Conservation (phyloP, 2,113 vertebrate genomes). For the Coregonus clupeaformis region DNA sequence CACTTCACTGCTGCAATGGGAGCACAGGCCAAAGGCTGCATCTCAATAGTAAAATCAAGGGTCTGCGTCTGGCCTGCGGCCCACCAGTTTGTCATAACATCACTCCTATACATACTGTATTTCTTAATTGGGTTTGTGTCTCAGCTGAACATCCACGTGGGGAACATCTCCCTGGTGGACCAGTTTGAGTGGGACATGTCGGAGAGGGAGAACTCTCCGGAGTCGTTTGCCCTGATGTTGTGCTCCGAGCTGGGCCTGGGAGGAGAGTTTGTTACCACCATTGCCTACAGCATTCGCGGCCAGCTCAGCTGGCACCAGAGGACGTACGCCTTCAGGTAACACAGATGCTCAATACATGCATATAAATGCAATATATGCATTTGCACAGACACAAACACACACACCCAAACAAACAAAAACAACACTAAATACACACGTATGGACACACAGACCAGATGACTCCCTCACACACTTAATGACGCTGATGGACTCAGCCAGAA, state of each 20-base stretch:
- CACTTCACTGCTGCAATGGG: too few species aligned
- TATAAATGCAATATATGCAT: too few species aligned
- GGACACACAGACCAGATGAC: too few species aligned
- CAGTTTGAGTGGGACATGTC: conserved; percentile 99
- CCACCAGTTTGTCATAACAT: neutral
- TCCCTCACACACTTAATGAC: neutral
- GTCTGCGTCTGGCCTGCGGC: too few species aligned
- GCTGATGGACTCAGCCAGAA: too few species aligned
- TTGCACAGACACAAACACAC: neutral
- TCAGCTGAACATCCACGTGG: conserved; percentile 96
- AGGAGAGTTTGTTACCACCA: conserved; percentile 97
- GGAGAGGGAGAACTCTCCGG: conserved; percentile 94
- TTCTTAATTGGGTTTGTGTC: neutral
- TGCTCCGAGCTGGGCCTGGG: conserved; percentile 96
- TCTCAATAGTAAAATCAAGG: too few species aligned
- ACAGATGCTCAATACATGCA: too few species aligned
- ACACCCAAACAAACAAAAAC: neutral
- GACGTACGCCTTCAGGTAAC: conserved; percentile 97
- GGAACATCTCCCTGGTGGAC: conserved; percentile 98
- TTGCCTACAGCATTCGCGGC: conserved; percentile 97
- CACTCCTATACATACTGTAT: neutral
- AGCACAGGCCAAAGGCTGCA: too few species aligned
- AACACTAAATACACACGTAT: neutral
- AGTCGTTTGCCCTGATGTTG: conserved; percentile 96
- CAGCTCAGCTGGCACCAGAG: conserved; percentile 99